These are phyloP conservation scores for Monopterus albus DNA, from an alignment of 2,113 vertebrate genomes.

Conservation along the genomic window DNA sequence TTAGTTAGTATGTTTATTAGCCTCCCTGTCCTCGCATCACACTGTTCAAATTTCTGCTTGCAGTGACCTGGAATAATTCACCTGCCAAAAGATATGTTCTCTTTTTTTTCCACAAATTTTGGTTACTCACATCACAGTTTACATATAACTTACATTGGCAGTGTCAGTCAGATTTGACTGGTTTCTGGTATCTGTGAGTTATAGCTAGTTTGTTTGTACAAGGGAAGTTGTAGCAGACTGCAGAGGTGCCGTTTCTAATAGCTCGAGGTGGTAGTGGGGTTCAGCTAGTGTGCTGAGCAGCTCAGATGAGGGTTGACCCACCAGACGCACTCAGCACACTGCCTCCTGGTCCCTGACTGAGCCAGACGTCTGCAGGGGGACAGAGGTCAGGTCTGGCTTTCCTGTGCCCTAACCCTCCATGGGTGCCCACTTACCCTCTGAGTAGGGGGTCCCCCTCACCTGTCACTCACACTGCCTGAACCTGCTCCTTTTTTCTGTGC, in stretches of 20 bases:
- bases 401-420: slow-evolving; percentile 74
- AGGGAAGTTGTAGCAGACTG: slow-evolving; percentile 28
- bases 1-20: neutral
- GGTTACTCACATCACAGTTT: slow-evolving; percentile 8
- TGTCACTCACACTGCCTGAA: slow-evolving; percentile 65
- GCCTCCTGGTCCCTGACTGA: slow-evolving; percentile 51
- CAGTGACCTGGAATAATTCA: neutral
- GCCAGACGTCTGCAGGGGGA: slow-evolving; percentile 69
- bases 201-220: slow-evolving; percentile 48
- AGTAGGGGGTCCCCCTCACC: slow-evolving; percentile 69
- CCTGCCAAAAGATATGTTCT: neutral
- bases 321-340: slow-evolving; percentile 55
- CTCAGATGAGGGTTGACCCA: slow-evolving; percentile 53
- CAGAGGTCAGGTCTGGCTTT: slow-evolving; percentile 73
- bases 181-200: slow-evolving; percentile 29
- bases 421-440: slow-evolving; percentile 78
- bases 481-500: slow-evolving; percentile 26
- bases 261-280: slow-evolving; percentile 33
- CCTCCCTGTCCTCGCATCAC: neutral
- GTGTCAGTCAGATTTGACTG: neutral
- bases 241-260: slow-evolving; percentile 41
- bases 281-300: slow-evolving; percentile 38
- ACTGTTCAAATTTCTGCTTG: neutral
- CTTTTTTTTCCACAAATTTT: neutral
- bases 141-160: slow-evolving; percentile 1